A percentile compares a stretch with the other conserved stretches of the same genome.
phyloP scores from a whole-genome alignment of 2,113 vertebrate species.

The Hippolais icterina region DNA sequence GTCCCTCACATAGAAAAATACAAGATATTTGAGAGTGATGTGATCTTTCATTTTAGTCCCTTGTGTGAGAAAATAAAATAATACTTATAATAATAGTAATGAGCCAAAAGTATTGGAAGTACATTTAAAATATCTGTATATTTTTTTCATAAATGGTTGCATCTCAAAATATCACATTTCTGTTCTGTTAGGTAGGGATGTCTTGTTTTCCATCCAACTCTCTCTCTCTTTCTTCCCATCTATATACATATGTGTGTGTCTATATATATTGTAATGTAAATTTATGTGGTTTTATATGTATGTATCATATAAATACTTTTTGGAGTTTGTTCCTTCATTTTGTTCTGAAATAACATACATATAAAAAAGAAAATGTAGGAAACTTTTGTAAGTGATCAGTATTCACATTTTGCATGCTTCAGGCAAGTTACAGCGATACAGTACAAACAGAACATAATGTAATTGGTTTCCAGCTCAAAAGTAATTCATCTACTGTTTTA shows the following conservation, averaged over 20 bases:
- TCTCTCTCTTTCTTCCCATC: neutral
- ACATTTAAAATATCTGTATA: neutral
- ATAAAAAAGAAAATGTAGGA: neutral
- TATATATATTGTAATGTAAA: neutral
- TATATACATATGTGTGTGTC: accelerated
- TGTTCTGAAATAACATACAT: neutral
- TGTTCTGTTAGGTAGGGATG: neutral
- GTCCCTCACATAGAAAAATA: neutral
- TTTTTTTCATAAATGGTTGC: neutral
- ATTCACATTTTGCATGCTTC: neutral
- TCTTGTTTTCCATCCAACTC: neutral
- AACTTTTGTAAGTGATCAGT: neutral
- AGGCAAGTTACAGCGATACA: neutral
- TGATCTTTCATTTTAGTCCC: neutral
- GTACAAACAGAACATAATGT: neutral
- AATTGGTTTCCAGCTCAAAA: constrained; percentile 6
- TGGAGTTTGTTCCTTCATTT: neutral
- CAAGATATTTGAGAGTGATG: neutral
- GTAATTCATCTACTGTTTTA: neutral
- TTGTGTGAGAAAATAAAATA: neutral
- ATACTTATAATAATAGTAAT: neutral
- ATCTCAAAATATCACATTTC: neutral
- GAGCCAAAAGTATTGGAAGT: neutral
- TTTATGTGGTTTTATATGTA: neutral
- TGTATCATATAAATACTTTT: neutral